A percentile compares a stretch with the other conserved stretches of the same genome.
These are phyloP conservation scores for Uropetala carovei DNA, from an alignment of 2,888 invertebrate genomes.

Conservation along the genomic window DNA sequence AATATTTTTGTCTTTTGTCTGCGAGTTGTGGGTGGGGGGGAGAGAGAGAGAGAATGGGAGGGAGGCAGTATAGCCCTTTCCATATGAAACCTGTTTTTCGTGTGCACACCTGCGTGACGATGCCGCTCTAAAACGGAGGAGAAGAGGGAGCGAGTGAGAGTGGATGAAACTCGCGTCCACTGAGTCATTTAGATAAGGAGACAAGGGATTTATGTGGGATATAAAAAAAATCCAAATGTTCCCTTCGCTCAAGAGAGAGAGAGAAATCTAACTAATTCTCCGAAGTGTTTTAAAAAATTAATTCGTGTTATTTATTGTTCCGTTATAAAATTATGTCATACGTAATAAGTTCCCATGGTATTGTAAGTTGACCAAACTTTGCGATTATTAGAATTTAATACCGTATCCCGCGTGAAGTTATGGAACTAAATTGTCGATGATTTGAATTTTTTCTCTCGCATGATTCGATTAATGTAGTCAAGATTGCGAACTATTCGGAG, in stretches of 20 bases:
- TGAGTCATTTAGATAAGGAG: conserved; percentile 25
- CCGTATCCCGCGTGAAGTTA: too few relatives aligned
- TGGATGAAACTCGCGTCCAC: not conserved
- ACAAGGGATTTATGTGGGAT: conserved; percentile 23
- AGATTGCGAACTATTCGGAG: too few relatives aligned
- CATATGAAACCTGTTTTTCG: conserved; percentile 6
- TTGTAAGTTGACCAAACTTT: too few relatives aligned
- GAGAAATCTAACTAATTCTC: not conserved
- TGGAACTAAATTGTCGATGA: too few relatives aligned
- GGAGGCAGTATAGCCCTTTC: not conserved
- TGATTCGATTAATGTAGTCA: too few relatives aligned
- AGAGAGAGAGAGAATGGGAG: not conserved
- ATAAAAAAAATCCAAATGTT: not conserved
- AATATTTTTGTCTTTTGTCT: not conserved
- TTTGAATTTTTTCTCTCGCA: too few relatives aligned
- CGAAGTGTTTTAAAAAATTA: too few relatives aligned
- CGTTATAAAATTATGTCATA: too few relatives aligned
- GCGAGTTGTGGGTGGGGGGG: not conserved
- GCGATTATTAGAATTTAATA: too few relatives aligned
- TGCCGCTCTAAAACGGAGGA: conserved; percentile 8
- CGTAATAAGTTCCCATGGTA: too few relatives aligned
- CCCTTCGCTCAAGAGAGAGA: not conserved
- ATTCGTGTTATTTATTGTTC: too few relatives aligned
- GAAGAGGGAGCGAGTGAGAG: not conserved
- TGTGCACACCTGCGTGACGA: conserved; percentile 55